Conservation (phyloP, 92 coral and sea anemone species). For the Heteractis magnifica region DNA sequence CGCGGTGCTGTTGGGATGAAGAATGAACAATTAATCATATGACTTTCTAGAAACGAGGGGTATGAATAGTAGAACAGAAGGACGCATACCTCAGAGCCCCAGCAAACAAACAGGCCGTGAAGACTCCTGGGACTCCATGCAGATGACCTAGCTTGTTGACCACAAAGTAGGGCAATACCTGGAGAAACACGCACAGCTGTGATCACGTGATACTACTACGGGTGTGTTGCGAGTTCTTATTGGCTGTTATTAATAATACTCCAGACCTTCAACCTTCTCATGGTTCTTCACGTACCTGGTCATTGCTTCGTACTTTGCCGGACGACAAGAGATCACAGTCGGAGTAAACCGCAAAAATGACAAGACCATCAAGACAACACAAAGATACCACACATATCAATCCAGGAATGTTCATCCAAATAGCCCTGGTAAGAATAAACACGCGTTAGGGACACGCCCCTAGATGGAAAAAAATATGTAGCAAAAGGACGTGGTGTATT, state of each 20-base stretch:
- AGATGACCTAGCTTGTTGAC: slow-evolving; percentile 83
- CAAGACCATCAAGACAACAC: slow-evolving; percentile 77
- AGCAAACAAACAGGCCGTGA: slow-evolving; percentile 87
- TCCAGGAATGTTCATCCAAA: slow-evolving; percentile 67
- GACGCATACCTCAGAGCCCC: slow-evolving; percentile 81
- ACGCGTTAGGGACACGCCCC: no score
- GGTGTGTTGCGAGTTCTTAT: no score
- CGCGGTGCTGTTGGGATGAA: slow-evolving; percentile 57
- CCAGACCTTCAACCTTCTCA: no score
- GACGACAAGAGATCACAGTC: slow-evolving; percentile 51
- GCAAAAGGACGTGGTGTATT: no score
- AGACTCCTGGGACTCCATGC: slow-evolving; percentile 92
- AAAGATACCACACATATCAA: slow-evolving; percentile 63
- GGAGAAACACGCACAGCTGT: background rate
- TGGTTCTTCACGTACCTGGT: slow-evolving; percentile 48
- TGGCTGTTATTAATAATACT: no score
- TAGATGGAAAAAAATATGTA: no score
- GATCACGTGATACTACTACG: no score
- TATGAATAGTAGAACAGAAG: background rate
- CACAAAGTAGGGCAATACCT: slow-evolving; percentile 93
- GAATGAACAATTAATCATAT: no score
- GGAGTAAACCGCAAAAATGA: slow-evolving; percentile 74
- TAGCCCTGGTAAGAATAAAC: slow-evolving; percentile 26
- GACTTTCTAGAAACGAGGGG: background rate
- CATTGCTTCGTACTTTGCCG: slow-evolving; percentile 55